phyloP scores from a whole-genome alignment of 2,888 invertebrate genomes.

The Hydroisotoma schaefferi region DNA sequence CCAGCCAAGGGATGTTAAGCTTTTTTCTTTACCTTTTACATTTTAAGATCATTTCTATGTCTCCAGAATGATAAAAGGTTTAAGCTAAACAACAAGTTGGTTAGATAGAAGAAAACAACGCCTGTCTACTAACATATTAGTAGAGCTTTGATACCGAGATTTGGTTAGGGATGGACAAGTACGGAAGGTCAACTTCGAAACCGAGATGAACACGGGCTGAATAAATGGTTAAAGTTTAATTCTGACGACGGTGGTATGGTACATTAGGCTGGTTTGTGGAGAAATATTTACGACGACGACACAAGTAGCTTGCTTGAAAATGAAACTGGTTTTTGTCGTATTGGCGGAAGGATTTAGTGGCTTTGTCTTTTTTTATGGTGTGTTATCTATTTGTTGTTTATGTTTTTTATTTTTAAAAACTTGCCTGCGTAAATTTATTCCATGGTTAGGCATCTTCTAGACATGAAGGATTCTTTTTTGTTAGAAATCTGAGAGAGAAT shows the following conservation, averaged over 20 bases:
- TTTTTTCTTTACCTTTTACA: too few relatives aligned
- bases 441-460: neutral
- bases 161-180: too few relatives aligned
- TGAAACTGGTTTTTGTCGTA: conserved; percentile 3
- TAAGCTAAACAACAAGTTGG: too few relatives aligned
- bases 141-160: neutral
- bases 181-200: too few relatives aligned
- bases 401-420: neutral
- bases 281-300: conserved; percentile 4
- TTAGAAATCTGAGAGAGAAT: too few relatives aligned
- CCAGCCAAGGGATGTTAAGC: neutral
- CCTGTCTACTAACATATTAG: neutral
- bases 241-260: neutral
- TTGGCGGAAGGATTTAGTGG: neutral
- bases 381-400: neutral
- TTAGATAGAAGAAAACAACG: neutral
- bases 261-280: neutral
- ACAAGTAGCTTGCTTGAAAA: conserved; percentile 6
- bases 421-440: neutral
- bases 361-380: neutral
- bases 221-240: neutral
- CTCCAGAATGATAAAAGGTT: too few relatives aligned
- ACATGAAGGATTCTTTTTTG: too few relatives aligned
- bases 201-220: neutral
- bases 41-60: too few relatives aligned